Evolutionary conservation across 2,888 invertebrate genomes (phyloP).

Genomic region (Pterobdella sp.): DNA sequence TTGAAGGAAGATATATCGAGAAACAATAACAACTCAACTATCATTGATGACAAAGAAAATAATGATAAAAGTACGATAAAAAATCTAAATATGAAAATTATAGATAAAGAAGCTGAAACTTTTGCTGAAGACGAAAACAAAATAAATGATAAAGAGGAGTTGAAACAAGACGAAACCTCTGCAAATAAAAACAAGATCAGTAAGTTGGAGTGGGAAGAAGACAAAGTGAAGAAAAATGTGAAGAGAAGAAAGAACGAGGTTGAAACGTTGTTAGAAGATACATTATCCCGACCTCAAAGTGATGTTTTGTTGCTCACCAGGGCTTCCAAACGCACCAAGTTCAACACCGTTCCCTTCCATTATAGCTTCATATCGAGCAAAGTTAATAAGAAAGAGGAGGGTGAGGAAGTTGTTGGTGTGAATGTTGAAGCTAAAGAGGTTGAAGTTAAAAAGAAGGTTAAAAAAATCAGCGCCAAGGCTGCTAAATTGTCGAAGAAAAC

Average conservation of each 20-base stretch:
- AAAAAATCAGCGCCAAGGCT: neutral
- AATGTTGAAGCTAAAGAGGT: neutral
- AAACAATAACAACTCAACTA: neutral
- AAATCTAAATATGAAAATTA: neutral
- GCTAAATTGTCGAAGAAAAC: neutral
- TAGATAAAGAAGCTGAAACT: neutral
- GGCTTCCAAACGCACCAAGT: conserved; percentile 8
- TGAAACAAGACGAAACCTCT: neutral
- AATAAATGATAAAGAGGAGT: neutral
- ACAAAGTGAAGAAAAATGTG: conserved; percentile 8
- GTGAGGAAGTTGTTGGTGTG: neutral
- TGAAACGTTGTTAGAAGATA: conserved; percentile 23
- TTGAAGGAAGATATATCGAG: conserved; percentile 7
- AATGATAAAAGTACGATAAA: neutral
- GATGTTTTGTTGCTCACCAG: neutral
- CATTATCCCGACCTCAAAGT: conserved; percentile 16
- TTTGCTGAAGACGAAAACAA: neutral
- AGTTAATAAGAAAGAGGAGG: neutral
- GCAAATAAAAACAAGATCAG: neutral
- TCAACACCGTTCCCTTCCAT: neutral
- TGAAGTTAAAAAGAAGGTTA: neutral
- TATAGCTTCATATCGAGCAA: neutral
- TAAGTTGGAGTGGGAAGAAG: neutral
- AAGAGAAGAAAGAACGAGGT: conserved; percentile 25
- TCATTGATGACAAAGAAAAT: neutral